These are phyloP conservation scores for Melitaea cinxia DNA, from an alignment of 1,140 invertebrate genomes.

Conservation along the genomic window DNA sequence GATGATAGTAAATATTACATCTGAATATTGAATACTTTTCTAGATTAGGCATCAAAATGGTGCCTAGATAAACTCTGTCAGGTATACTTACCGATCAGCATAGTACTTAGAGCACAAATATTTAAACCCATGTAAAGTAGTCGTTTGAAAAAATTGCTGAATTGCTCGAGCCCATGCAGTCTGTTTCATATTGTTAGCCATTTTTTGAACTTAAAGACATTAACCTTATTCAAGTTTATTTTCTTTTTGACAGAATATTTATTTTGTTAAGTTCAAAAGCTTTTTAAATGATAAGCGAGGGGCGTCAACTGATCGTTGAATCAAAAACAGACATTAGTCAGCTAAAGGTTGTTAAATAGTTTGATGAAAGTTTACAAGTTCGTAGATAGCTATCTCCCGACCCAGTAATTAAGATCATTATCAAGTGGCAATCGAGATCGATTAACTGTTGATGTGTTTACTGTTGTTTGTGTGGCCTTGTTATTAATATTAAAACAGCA, in stretches of 20 bases:
- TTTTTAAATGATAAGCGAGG: too few species aligned
- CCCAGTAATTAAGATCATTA: slow-evolving; percentile 35
- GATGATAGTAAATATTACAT: too few species aligned
- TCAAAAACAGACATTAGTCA: background rate
- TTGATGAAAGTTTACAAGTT: slow-evolving; percentile 14
- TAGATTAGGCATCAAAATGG: too few species aligned
- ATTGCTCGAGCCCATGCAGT: slow-evolving; percentile 32
- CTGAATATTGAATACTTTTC: too few species aligned
- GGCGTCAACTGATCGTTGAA: background rate
- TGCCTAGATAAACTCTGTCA: too few species aligned
- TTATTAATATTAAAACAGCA: background rate
- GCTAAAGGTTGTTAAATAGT: background rate
- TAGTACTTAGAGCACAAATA: slow-evolving; percentile 58
- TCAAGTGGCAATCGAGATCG: slow-evolving; percentile 27
- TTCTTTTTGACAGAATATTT: too few species aligned
- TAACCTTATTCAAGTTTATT: background rate
- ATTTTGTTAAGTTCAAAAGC: too few species aligned
- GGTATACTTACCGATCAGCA: slow-evolving; percentile 58
- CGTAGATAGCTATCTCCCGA: slow-evolving; percentile 11
- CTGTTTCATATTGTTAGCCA: slow-evolving; percentile 21
- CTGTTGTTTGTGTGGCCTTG: background rate
- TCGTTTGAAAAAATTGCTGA: slow-evolving; percentile 54
- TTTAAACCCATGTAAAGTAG: slow-evolving; percentile 72
- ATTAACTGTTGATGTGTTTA: slow-evolving; percentile 23
- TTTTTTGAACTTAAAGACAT: background rate